Evolutionary conservation across 2,113 vertebrate genomes (phyloP), one percentile per base, ranked within the genome.

Genomic region (Syngnathus scovelli): DNA sequence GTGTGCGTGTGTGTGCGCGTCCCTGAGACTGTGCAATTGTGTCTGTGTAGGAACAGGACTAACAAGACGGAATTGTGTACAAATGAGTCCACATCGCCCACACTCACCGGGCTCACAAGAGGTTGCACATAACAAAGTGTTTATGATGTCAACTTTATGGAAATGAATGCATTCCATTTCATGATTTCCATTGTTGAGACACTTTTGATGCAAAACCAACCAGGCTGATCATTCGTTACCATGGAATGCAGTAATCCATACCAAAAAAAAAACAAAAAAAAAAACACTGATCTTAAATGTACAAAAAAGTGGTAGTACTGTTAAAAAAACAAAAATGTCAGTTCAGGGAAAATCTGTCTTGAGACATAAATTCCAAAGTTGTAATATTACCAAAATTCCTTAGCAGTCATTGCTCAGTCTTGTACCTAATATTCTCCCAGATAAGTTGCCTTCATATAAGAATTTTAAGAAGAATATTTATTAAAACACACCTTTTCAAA

Each of bases 1-100:
- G 18, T 61, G 37, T 41, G 59, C 12, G 59, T 11, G 37, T 61
- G 82, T 83, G 68, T 66, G 56, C 65, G 38, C 75, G 82, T 83
- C 69, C 68, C 49, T 78, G 62, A 71, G 56, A 69, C 39, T 61
- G 44, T 59, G 43, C 27, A 27, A 13, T 23, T 43, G 55, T 76
- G 44, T 58, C 38, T 65, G 56, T 74, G 71, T 55, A 38, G 65
- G 72, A 62, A 62, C 61, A 62, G 61, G 61, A 62, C 61, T 44
- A 62, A 62, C 61, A 46, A 62, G 61, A 62, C 41, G 13, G 41
- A 62, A 44, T 62, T 62, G 61, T 62, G 39, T n/a, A 62, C 61
- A 44, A 62, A 44, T 62, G 41, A 62, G 61, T 46, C 27, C 55
- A 16, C 55, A 37, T 58, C 41, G 44, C 61, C 61, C 61, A 62